These are phyloP conservation scores for Scalopus aquaticus DNA, from an alignment of 2,113 vertebrate genomes.

Conservation along the genomic window DNA sequence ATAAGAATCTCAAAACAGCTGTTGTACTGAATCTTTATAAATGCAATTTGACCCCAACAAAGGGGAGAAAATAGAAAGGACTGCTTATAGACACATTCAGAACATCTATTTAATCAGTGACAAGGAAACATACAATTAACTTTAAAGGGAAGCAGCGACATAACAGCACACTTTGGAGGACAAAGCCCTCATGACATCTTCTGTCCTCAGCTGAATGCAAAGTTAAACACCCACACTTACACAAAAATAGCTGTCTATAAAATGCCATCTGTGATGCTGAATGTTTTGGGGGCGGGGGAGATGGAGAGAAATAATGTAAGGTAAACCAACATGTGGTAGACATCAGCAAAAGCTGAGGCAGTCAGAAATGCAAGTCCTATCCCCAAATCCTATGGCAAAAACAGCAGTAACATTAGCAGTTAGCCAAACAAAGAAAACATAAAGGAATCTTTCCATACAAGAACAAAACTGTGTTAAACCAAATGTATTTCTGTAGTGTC, in stretches of 20 bases:
- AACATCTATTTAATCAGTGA: slow-evolving; percentile 76
- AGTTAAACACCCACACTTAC: slow-evolving; percentile 54
- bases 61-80: slow-evolving; percentile 57
- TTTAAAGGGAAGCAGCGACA: slow-evolving; percentile 73
- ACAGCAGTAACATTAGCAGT: slow-evolving; percentile 51
- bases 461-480: slow-evolving; percentile 45
- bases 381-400: slow-evolving; percentile 38
- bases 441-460: slow-evolving; percentile 60
- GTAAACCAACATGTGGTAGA: slow-evolving; percentile 36
- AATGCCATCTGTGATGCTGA: slow-evolving; percentile 67
- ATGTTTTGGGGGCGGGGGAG: neutral
- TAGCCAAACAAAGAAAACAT: slow-evolving; percentile 60
- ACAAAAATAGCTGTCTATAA: slow-evolving; percentile 63
- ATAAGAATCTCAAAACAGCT: slow-evolving; percentile 72
- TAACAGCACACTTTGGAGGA: slow-evolving; percentile 64
- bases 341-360: slow-evolving; percentile 59
- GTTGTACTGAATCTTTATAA: slow-evolving; percentile 64
- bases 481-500: slow-evolving; percentile 54
- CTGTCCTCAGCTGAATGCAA: slow-evolving; percentile 55
- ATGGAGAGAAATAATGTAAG: slow-evolving; percentile 31
- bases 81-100: slow-evolving; percentile 33
- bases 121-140: slow-evolving; percentile 80
- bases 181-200: slow-evolving; percentile 68
- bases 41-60: slow-evolving; percentile 64
- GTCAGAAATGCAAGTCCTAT: slow-evolving; percentile 57